Conservation (phyloP, 2,113 vertebrate species). For the Lycaon pictus region DNA sequence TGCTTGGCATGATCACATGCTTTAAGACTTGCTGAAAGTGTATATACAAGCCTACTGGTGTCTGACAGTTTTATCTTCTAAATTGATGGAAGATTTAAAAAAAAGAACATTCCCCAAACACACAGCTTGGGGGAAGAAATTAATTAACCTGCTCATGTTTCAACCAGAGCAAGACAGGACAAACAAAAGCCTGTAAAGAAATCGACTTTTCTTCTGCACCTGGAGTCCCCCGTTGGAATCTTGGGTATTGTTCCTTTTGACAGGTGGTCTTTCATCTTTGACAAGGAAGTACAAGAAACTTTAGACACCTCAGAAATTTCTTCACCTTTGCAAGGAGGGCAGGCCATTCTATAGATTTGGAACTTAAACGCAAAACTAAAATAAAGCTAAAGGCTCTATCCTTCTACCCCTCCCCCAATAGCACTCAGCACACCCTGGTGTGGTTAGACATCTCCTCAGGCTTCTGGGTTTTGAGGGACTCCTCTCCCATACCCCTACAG, state of each 20-base stretch:
- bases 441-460: background rate
- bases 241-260: slow-evolving; percentile 43
- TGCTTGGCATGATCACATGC: background rate
- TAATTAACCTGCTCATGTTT: slow-evolving; percentile 71
- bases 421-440: background rate
- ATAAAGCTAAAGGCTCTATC: background rate
- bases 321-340: background rate
- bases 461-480: background rate
- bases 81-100: slow-evolving; percentile 19
- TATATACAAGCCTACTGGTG: background rate
- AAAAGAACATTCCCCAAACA: slow-evolving; percentile 64
- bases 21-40: background rate
- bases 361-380: background rate
- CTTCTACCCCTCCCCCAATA: too few relatives aligned
- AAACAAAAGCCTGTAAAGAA: slow-evolving; percentile 68
- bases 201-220: slow-evolving; percentile 49
- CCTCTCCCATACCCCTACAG: background rate
- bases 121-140: slow-evolving; percentile 74
- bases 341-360: background rate
- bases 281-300: slow-evolving; percentile 22
- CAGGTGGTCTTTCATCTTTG: slow-evolving; percentile 50
- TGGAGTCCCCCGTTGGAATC: slow-evolving; percentile 30
- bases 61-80: slow-evolving; percentile 67
- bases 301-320: slow-evolving; percentile 39
- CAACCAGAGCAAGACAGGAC: slow-evolving; percentile 63